Conservation (phyloP, 1,140 invertebrate genomes). For the Lucilia sericata region DNA sequence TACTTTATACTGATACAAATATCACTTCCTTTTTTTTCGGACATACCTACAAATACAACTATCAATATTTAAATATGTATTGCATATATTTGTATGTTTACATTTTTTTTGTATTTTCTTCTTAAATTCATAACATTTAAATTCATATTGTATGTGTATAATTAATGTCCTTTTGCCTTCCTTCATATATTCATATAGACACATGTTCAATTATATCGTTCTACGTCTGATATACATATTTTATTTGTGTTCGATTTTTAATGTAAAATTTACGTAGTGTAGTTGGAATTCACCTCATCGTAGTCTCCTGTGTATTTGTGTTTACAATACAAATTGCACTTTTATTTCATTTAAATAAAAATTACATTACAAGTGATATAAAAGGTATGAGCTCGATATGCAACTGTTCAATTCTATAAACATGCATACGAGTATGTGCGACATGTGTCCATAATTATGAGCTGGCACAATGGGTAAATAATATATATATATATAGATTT, state of each 20-base stretch:
- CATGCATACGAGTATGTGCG: no score
- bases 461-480: no score
- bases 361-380: background rate
- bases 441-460: no score
- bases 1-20: no score
- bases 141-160: background rate
- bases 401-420: no score
- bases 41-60: no score
- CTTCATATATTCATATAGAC: background rate
- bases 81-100: no score
- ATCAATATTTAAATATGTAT: no score
- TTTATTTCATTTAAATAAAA: constrained; percentile 28
- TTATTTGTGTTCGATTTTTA: background rate
- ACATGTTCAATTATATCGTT: background rate
- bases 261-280: background rate
- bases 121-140: background rate
- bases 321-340: constrained; percentile 29
- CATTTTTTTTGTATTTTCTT: background rate
- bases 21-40: no score
- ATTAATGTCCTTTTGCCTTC: background rate
- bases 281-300: background rate
- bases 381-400: no score
- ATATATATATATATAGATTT: no score
- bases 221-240: background rate
- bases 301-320: background rate